phyloP scores from a whole-genome alignment of 37 sponge, comb jelly and placozoan species.

The Geodia barretti region DNA sequence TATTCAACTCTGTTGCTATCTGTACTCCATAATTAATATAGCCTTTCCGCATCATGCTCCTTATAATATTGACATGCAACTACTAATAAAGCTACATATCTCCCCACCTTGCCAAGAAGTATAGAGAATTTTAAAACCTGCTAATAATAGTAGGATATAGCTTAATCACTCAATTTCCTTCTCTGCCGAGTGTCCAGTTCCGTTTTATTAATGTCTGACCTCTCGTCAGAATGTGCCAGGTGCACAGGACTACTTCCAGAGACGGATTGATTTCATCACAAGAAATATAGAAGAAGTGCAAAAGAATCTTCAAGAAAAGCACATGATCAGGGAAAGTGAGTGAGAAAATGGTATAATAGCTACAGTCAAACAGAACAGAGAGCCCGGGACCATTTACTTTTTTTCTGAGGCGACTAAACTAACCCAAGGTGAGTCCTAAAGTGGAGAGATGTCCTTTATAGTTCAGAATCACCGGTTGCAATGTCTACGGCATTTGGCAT shows the following conservation, averaged over 20 bases:
- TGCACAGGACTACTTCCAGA: conserved; percentile 79
- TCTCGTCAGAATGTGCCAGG: conserved; percentile 68
- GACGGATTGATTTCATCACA: conserved; percentile 83
- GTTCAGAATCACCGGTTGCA: neutral
- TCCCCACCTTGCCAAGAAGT: no score
- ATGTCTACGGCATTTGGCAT: neutral
- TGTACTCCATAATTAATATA: neutral
- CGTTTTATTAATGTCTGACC: no score
- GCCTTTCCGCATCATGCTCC: neutral
- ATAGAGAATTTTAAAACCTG: no score
- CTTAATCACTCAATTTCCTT: no score
- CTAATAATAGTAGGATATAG: no score
- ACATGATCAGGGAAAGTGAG: conserved; percentile 86
- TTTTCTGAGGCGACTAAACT: neutral
- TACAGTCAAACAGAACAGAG: neutral
- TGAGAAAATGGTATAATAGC: neutral
- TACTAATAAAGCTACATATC: no score
- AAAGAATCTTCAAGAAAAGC: conserved; percentile 75
- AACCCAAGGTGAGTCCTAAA: neutral
- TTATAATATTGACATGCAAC: no score
- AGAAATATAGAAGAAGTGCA: conserved; percentile 88
- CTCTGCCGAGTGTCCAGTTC: no score
- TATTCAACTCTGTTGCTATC: neutral
- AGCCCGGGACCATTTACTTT: neutral
- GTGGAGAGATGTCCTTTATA: neutral